phyloP scores from a whole-genome alignment of 2,113 vertebrate species.

The Pteronura brasiliensis region DNA sequence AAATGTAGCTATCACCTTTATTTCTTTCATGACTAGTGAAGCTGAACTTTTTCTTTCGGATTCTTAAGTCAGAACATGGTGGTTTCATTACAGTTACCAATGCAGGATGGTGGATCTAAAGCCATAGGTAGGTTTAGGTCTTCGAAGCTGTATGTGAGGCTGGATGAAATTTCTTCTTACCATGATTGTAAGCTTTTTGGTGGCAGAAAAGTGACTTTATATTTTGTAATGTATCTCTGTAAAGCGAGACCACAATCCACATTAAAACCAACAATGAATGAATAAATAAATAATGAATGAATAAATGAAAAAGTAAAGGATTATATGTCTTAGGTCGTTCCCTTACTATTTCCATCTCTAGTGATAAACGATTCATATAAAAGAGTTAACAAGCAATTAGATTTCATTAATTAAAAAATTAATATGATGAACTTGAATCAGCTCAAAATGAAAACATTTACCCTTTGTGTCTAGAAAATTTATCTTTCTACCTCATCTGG shows the following conservation, averaged over 20 bases:
- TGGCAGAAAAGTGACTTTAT: neutral
- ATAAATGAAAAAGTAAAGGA: neutral
- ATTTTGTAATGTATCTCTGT: neutral
- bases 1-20: neutral
- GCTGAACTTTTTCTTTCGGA: neutral
- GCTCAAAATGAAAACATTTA: constrained; percentile 40
- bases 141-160: neutral
- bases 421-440: constrained; percentile 29
- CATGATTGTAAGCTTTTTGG: neutral
- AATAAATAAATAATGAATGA: neutral
- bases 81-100: neutral
- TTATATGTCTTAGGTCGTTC: neutral
- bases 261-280: too few relatives aligned
- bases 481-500: neutral
- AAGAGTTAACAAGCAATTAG: neutral
- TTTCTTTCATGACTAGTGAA: neutral
- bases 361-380: neutral
- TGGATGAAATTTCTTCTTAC: neutral
- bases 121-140: rapidly evolving
- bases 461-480: neutral
- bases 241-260: neutral
- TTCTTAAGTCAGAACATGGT: neutral
- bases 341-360: neutral
- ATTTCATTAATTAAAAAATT: neutral
- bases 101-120: neutral